A percentile compares a stretch with the other conserved stretches of the same genome.
Evolutionary conservation across 64 coral and sea anemone genomes (phyloP).

Genomic region (Montipora cactus): DNA sequence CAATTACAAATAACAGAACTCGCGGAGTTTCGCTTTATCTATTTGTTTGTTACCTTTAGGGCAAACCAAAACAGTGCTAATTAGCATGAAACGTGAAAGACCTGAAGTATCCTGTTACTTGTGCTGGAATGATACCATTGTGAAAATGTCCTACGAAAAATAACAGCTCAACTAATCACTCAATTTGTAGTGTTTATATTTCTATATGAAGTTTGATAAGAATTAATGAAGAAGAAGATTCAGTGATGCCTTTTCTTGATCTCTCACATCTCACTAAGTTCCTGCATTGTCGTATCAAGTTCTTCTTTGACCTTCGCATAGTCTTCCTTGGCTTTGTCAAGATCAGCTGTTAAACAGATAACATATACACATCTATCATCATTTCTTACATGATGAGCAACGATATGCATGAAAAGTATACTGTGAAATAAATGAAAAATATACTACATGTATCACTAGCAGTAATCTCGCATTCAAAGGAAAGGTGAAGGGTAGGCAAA

Average conservation of each 20-base stretch:
- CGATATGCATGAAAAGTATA: too few species aligned
- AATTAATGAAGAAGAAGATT: background rate
- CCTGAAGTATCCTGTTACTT: too few species aligned
- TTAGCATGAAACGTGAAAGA: too few species aligned
- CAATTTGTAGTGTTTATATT: background rate
- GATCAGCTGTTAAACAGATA: conserved; percentile 67
- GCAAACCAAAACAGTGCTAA: too few species aligned
- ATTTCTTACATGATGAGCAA: background rate
- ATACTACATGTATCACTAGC: too few species aligned
- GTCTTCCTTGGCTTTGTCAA: conserved; percentile 74
- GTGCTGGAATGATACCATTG: background rate
- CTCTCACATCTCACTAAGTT: conserved; percentile 75
- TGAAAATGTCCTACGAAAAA: conserved; percentile 6
- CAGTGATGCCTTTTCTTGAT: background rate
- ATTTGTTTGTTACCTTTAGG: too few species aligned
- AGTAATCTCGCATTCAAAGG: too few species aligned
- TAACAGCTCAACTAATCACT: background rate
- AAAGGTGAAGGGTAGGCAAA: too few species aligned
- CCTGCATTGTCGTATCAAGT: conserved; percentile 83
- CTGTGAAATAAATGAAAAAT: too few species aligned
- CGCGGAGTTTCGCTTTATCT: too few species aligned
- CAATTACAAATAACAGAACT: too few species aligned
- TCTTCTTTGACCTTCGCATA: conserved; percentile 84
- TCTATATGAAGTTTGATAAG: conserved; percentile 19
- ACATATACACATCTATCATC: background rate